Evolutionary conservation across 2,113 vertebrate species (phyloP), one percentile per base, ranked within the genome.

Genomic region (Gambusia holbrooki): DNA sequence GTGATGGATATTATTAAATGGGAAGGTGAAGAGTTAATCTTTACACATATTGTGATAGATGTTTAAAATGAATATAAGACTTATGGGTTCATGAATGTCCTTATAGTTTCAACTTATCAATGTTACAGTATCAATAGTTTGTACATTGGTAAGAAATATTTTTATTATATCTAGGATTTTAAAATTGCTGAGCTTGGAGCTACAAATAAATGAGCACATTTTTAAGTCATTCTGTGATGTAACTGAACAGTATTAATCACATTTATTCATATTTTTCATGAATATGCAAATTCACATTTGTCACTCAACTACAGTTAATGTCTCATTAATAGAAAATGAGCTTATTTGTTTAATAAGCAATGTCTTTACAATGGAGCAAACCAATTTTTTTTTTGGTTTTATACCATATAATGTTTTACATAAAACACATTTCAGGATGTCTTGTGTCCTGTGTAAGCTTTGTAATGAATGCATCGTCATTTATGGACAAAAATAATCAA

Each of bases 281-380:
- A 94, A 94, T 92, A 95, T 95, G 94, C 93, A 94, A 94, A 94
- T 94, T 75, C 73, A 77, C 84, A 92, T 93, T 92, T 90, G 86
- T 89, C 85, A 92, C 94, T 94, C 93, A 93, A 92, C 93, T 92
- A 87, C 89, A 86, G 87, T 92, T 88, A 92, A 93, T 93, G 88
- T 93, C 74, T 71, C 88, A 92, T 95, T 93, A 94, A 95, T 94
- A 93, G 94, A 92, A 92, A 88, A 94, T 92, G 91, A 94, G 88
- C 84, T 76, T 85, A 81, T 89, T 87, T 85, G 70, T 85, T 86
- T 76, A 84, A 70, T 71, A 82, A 84, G 73, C 74, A 37, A 63
- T 84, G 81, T 87, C 67, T 85, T 85, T 83, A 81, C 67, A 51
- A 45, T 19, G 13, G 54, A 62, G 29, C 25, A 17, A 76, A 19